A percentile compares a stretch with the other conserved stretches of the same genome.
Evolutionary conservation across 1,140 invertebrate species (phyloP).

Genomic region (Bombus cullumanus): DNA sequence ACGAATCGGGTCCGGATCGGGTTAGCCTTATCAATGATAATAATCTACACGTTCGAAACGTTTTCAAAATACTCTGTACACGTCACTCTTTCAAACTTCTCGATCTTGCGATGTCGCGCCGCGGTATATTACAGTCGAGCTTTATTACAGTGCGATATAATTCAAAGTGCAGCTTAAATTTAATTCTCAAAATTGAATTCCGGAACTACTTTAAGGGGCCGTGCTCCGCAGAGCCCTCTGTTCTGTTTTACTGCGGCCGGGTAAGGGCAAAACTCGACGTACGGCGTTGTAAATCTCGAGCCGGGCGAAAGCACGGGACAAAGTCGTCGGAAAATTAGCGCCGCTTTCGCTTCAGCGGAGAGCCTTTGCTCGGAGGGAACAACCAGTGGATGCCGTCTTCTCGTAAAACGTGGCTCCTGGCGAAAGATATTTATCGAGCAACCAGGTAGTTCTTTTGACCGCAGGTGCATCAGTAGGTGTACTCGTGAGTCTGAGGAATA

Average conservation of each 20-base stretch:
- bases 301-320: background rate
- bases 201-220: conserved; percentile 19
- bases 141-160: conserved; percentile 34
- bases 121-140: conserved; percentile 7
- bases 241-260: conserved; percentile 7
- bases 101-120: background rate
- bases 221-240: background rate
- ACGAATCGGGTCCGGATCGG: background rate
- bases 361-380: background rate
- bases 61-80: background rate
- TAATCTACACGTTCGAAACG: too few species aligned
- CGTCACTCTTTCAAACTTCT: too few species aligned
- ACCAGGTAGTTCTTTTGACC: background rate
- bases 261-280: conserved; percentile 4
- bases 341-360: background rate
- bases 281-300: conserved; percentile 30
- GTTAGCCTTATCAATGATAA: too few species aligned
- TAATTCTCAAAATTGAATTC: conserved; percentile 52
- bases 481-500: background rate
- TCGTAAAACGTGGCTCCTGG: background rate
- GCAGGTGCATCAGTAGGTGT: background rate
- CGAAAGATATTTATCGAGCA: background rate
- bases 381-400: background rate
- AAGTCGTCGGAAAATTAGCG: conserved; percentile 47
- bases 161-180: conserved; percentile 40